These are phyloP conservation scores for Cardiocondyla obscurior DNA, from an alignment of 1,140 invertebrate species.

Conservation along the genomic window DNA sequence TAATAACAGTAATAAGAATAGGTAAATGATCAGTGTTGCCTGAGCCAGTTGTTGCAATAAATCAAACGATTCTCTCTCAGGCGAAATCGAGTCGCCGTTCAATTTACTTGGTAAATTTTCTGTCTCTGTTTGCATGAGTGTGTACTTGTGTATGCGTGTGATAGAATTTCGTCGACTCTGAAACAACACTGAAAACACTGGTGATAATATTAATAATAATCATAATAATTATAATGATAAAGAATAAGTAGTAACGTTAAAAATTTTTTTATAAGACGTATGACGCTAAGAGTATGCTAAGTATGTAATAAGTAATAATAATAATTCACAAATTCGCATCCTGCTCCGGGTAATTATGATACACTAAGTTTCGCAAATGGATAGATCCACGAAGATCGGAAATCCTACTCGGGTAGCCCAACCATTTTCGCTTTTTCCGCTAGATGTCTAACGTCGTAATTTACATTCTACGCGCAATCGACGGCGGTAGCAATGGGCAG, in stretches of 20 bases:
- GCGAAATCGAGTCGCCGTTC: not conserved
- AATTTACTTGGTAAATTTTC: constrained; percentile 12
- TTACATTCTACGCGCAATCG: constrained; percentile 73
- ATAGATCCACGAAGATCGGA: constrained; percentile 62
- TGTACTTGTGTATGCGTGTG: not conserved
- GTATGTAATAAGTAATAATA: constrained; percentile 69
- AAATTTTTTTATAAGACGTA: constrained; percentile 78
- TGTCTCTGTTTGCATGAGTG: not conserved
- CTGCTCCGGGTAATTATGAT: constrained; percentile 80
- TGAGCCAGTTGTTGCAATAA: not conserved
- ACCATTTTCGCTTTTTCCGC: constrained; percentile 62
- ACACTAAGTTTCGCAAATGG: constrained; percentile 76
- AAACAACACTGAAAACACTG: constrained; percentile 68
- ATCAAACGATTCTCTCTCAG: constrained; percentile 4
- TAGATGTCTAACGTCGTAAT: constrained; percentile 68
- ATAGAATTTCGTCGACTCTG: constrained; percentile 63
- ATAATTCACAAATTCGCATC: constrained; percentile 80
- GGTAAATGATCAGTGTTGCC: constrained; percentile 38
- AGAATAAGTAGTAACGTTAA: constrained; percentile 76
- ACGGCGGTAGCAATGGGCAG: constrained; percentile 77
- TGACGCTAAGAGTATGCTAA: constrained; percentile 75
- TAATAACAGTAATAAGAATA: constrained; percentile 50
- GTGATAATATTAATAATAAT: constrained; percentile 58
- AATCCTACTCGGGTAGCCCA: constrained; percentile 73
- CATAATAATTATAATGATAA: constrained; percentile 73